phyloP scores from a whole-genome alignment of 2,797 vertebrate genomes.

The Spheniscus humboldti region DNA sequence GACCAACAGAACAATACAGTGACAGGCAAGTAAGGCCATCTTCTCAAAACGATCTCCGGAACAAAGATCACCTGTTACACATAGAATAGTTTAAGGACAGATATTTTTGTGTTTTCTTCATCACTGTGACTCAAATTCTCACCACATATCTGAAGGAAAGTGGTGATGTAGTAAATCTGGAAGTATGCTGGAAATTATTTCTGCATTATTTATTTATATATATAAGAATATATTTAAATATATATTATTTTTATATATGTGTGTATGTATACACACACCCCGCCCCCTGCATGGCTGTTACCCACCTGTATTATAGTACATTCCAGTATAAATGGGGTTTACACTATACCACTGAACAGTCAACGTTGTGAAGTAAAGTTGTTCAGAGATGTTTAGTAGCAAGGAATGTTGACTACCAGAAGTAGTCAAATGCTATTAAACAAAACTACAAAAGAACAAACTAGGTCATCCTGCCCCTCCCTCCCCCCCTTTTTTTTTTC shows the following conservation, averaged over 20 bases:
- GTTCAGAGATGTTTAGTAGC: neutral
- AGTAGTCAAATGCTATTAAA: neutral
- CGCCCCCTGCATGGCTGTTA: neutral
- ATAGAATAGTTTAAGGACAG: rapidly evolving
- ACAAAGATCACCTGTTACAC: neutral
- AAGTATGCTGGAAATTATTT: neutral
- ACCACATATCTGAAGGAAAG: neutral
- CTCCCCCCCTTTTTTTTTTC: rapidly evolving
- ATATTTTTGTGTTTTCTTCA: neutral
- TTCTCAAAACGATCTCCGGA: neutral
- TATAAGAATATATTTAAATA: neutral
- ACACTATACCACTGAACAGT: neutral
- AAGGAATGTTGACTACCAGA: neutral
- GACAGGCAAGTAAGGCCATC: neutral
- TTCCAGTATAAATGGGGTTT: neutral
- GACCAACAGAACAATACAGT: neutral
- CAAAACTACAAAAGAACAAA: neutral
- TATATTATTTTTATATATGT: neutral
- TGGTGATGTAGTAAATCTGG: neutral
- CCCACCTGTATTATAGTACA: rapidly evolving
- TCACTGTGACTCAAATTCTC: neutral
- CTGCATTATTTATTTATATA: neutral
- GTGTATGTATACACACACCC: rapidly evolving
- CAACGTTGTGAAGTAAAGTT: neutral
- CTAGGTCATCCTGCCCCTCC: rapidly evolving